Conservation (phyloP, 1,140 invertebrate species). For the Adelges cooleyi region DNA sequence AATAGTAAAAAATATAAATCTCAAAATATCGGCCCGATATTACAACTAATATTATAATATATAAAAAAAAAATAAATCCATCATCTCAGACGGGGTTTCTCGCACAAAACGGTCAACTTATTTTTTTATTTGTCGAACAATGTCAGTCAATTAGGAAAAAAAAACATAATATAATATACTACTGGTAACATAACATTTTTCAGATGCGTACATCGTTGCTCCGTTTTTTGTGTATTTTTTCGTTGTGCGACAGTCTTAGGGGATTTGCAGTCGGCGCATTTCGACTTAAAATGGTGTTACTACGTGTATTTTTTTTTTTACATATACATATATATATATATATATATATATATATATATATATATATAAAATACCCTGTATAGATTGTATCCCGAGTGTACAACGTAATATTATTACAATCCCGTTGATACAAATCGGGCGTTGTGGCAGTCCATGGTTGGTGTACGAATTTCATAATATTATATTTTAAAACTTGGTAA, state of each 20-base stretch:
- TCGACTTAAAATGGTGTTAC: too few species aligned
- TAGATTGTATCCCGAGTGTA: constrained; percentile 6
- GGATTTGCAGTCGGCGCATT: not conserved
- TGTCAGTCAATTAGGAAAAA: constrained; percentile 21
- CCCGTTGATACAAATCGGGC: not conserved
- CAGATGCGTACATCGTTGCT: constrained; percentile 15
- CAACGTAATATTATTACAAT: not conserved
- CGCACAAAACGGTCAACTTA: constrained; percentile 7
- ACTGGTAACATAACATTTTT: constrained; percentile 25
- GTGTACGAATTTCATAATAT: not conserved
- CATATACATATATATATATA: too few species aligned
- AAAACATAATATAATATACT: constrained; percentile 7
- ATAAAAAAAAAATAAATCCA: constrained; percentile 27
- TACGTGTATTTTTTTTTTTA: too few species aligned
- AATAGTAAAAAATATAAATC: constrained; percentile 7
- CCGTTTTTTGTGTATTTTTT: constrained; percentile 12
- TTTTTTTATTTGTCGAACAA: constrained; percentile 11
- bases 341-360: too few species aligned
- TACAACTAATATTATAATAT: not conserved
- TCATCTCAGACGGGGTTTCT: not conserved
- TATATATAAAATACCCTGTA: constrained; percentile 19
- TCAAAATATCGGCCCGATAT: constrained; percentile 7
- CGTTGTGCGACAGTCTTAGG: constrained; percentile 25
- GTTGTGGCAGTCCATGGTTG: not conserved
- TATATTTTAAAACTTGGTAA: constrained; percentile 22